Base-by-base conservation (phyloP, 2,113 vertebrate genomes). In the Psittacula cyanocephala region DNA sequence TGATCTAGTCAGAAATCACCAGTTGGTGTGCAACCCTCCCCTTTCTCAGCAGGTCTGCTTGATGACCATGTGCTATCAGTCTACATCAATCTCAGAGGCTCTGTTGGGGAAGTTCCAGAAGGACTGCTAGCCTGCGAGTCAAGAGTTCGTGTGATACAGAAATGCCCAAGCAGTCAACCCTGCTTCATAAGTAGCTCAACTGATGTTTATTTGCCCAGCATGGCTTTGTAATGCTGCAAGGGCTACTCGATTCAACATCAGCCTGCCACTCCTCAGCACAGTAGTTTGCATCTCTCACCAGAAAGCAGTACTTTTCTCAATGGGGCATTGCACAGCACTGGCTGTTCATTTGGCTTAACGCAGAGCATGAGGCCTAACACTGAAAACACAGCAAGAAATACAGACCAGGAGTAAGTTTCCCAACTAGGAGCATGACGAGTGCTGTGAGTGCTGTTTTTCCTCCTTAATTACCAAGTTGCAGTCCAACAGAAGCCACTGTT, bases 111-210 rank as follows among this genome's bases (percentile, higher is more conserved):
- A 67, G 70, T 10, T 55, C n/a, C 18, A 22, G 41, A 18, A 59
- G 33, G n/a, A n/a, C n/a, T 64, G 17, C 33, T 55, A 41, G 18
- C 70, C 17, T 1, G 0, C 0, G 1, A 47, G 28, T 57, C 41
- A 43, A 28, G 60, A 28, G 70, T 28, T 14, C 6, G 1, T 12
- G 24, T 0, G 0, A 19, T 57, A 41, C 15, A 47, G 23, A 47
- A 86, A 57, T n/a, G n/a, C 24, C 41, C 19, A 17, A 13, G 27
- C 33, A 49, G 50, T 15, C n/a, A 24, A n/a, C 29, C 24, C 43
- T 0, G 1, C 39, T 44, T 53, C 13, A 2, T 28, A 33, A n/a
- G 9, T 4, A 2, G 41, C n/a, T 74, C 1, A 0, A 13, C 59
- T 53, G 55, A 29, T 29, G 25, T 72, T 64, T 49, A 24, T 49